Percentiles rank a stretch among this genome's conserved stretches.
These are phyloP conservation scores for Crotophaga sulcirostris DNA, from an alignment of 2,113 vertebrate genomes.

Conservation along the genomic window DNA sequence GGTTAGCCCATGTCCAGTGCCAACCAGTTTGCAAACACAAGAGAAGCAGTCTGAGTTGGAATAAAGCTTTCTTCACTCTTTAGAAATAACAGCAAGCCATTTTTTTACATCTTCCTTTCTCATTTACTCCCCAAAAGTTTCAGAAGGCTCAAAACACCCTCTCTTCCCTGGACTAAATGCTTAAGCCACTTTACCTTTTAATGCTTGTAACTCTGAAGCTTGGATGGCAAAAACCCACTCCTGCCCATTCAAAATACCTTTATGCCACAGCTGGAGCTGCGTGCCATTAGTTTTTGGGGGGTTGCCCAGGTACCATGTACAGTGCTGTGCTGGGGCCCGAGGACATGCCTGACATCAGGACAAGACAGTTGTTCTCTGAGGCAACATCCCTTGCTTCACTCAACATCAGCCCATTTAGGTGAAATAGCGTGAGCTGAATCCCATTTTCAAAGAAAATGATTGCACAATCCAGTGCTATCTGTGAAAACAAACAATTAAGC, in stretches of 20 bases:
- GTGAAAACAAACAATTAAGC: conserved; percentile 46
- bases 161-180: not conserved
- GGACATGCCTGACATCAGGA: not conserved
- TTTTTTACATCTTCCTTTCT: not conserved
- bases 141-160: not conserved
- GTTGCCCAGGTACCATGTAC: not conserved
- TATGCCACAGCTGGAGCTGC: not conserved
- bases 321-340: not conserved
- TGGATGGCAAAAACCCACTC: not conserved
- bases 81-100: not conserved
- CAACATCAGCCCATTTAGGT: conserved; percentile 8
- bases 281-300: not conserved
- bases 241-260: not conserved
- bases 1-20: not conserved
- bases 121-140: not conserved
- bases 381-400: not conserved
- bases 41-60: not conserved
- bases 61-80: not conserved
- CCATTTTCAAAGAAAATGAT: conserved; percentile 23
- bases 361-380: not conserved
- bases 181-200: not conserved
- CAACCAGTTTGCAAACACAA: not conserved
- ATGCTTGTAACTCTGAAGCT: not conserved
- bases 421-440: conserved; percentile 33
- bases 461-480: conserved; percentile 53